Percentiles rank a stretch among this genome's conserved stretches.
Conservation (phyloP, 2,113 vertebrate species). For the Leucosticte australis region DNA sequence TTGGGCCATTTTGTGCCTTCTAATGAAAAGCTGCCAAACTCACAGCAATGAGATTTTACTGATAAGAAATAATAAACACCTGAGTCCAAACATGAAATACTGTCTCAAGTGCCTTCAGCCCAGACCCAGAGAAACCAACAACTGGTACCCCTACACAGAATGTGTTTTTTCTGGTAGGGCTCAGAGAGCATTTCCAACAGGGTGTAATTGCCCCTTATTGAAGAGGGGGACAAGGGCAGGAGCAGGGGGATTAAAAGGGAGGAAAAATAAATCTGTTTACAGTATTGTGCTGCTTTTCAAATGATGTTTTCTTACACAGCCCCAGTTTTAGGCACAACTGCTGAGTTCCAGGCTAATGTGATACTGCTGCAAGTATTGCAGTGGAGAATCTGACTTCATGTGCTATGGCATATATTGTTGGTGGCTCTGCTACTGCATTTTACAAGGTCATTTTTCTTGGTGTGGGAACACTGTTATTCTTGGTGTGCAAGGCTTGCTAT, state of each 20-base stretch:
- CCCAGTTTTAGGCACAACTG: not conserved
- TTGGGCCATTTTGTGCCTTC: too few relatives aligned
- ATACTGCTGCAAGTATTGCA: not conserved
- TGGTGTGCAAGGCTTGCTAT: not conserved
- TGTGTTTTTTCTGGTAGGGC: not conserved
- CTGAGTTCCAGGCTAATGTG: not conserved
- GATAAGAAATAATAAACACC: too few relatives aligned
- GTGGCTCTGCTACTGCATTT: constrained; percentile 32
- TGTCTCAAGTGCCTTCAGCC: too few relatives aligned
- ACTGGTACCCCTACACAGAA: not conserved
- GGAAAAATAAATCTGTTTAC: not conserved
- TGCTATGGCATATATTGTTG: constrained; percentile 5
- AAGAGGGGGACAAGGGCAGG: not conserved
- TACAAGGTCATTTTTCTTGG: constrained; percentile 35
- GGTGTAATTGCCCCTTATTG: not conserved
- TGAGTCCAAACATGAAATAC: too few relatives aligned
- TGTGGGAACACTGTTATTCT: constrained; percentile 40
- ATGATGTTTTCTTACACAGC: not conserved
- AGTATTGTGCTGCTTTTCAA: not conserved
- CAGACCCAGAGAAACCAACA: too few relatives aligned
- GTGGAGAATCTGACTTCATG: constrained; percentile 42
- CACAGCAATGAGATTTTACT: too few relatives aligned
- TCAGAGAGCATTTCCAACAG: not conserved
- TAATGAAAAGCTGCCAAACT: too few relatives aligned
- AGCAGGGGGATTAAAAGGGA: not conserved